These are phyloP conservation scores for Chymomyza procnemis DNA, from an alignment of 2,888 invertebrate genomes.

Conservation along the genomic window DNA sequence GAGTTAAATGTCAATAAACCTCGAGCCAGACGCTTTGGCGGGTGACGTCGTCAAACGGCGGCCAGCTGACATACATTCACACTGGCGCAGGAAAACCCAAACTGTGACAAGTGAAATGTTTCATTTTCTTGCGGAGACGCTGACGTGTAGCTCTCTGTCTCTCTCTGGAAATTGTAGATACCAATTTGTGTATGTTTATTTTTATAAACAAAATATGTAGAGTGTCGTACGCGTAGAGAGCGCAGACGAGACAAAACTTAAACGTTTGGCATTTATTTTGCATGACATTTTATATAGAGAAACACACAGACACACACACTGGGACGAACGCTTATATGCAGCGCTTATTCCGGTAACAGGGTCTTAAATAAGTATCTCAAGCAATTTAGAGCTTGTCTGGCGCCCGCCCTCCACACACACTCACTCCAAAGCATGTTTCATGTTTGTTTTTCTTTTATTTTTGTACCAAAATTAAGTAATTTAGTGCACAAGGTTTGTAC, in stretches of 20 bases:
- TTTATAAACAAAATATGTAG: slow-evolving; percentile 18
- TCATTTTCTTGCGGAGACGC: background rate
- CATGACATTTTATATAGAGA: slow-evolving; percentile 52
- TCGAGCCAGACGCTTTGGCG: slow-evolving; percentile 13
- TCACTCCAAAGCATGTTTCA: background rate
- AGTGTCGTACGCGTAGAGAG: background rate
- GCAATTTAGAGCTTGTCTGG: slow-evolving; percentile 17
- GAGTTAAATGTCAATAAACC: slow-evolving; percentile 52
- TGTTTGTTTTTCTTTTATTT: slow-evolving; percentile 49
- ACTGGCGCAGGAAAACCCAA: slow-evolving; percentile 25
- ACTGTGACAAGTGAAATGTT: slow-evolving; percentile 62
- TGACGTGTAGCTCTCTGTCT: background rate
- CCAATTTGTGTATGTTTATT: slow-evolving; percentile 30
- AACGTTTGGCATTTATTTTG: slow-evolving; percentile 59
- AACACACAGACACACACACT: slow-evolving; percentile 18
- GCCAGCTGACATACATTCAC: slow-evolving; percentile 61
- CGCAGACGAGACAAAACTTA: slow-evolving; percentile 16
- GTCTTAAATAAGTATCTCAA: slow-evolving; percentile 26
- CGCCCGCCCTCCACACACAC: background rate
- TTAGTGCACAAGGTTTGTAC: slow-evolving; percentile 49
- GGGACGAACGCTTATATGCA: slow-evolving; percentile 26
- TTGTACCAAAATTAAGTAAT: slow-evolving; percentile 49
- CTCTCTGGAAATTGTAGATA: slow-evolving; percentile 25
- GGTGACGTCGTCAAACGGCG: slow-evolving; percentile 17
- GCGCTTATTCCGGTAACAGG: slow-evolving; percentile 57